phyloP scores from a whole-genome alignment of 1,140 invertebrate genomes.

The Neotoxoptera formosana region DNA sequence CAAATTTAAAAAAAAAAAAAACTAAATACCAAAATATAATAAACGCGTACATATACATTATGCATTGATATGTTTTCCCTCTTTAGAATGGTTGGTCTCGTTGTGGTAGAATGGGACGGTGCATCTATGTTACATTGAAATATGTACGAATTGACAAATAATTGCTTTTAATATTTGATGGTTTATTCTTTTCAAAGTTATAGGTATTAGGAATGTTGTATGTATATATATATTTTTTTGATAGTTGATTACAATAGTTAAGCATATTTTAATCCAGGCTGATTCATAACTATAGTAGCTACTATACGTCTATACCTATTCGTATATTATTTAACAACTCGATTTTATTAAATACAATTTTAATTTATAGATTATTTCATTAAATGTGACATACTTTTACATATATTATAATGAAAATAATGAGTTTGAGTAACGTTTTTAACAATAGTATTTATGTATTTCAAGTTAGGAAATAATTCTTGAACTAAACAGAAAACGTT shows the following conservation, averaged over 20 bases:
- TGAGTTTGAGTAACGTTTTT: neutral
- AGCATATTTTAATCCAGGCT: no score
- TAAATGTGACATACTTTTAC: neutral
- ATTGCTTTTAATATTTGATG: neutral
- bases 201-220: neutral
- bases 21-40: neutral
- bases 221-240: neutral
- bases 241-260: neutral
- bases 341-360: neutral
- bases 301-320: no score
- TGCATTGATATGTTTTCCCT: neutral
- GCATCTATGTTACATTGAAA: neutral
- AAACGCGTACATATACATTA: neutral
- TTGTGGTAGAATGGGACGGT: neutral
- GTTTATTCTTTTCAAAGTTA: no score
- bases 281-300: no score
- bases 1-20: neutral
- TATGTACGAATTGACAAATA: neutral
- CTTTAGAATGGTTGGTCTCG: conserved; percentile 20
- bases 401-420: neutral
- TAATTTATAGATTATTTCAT: neutral
- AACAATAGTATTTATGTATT: neutral
- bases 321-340: no score
- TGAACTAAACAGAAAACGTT: neutral
- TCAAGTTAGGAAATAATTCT: neutral